Evolutionary conservation across 2,888 invertebrate genomes (phyloP).

Genomic region (Papilio protenor): DNA sequence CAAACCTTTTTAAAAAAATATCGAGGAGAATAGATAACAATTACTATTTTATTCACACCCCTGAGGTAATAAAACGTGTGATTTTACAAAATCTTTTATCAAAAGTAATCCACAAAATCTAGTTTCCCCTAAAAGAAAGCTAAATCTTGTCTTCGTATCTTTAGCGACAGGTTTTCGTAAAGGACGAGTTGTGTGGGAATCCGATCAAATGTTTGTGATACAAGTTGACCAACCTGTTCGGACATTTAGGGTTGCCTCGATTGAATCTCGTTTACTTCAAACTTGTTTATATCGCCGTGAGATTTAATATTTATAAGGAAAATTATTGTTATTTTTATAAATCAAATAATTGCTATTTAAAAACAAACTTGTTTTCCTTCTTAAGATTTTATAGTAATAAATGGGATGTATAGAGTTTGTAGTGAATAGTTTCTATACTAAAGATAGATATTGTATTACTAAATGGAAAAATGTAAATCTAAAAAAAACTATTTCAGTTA

Average conservation of each 20-base stretch:
- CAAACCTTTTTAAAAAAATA: background rate
- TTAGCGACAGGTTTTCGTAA: slow-evolving; percentile 42
- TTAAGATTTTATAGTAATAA: background rate
- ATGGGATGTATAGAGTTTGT: background rate
- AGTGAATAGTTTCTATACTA: too few relatives aligned
- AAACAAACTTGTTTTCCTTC: background rate
- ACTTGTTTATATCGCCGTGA: slow-evolving; percentile 40
- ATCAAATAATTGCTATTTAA: background rate
- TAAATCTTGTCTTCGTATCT: slow-evolving; percentile 17
- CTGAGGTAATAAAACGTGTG: background rate
- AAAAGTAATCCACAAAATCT: slow-evolving; percentile 13
- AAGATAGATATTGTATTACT: too few relatives aligned
- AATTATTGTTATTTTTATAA: background rate
- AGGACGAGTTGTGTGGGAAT: slow-evolving; percentile 46
- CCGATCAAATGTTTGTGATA: slow-evolving; percentile 25
- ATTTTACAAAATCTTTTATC: slow-evolving; percentile 1
- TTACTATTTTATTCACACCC: background rate
- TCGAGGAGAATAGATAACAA: background rate
- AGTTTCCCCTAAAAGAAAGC: slow-evolving; percentile 8
- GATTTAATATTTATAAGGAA: slow-evolving; percentile 6
- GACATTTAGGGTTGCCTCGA: slow-evolving; percentile 32
- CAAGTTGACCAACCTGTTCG: slow-evolving; percentile 40
- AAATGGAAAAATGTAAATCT: too few relatives aligned
- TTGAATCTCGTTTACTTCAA: slow-evolving; percentile 43
- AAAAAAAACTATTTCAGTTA: too few relatives aligned